Base-by-base conservation (phyloP, 1,140 invertebrate genomes). In the Drosophila pseudoobscura region DNA sequence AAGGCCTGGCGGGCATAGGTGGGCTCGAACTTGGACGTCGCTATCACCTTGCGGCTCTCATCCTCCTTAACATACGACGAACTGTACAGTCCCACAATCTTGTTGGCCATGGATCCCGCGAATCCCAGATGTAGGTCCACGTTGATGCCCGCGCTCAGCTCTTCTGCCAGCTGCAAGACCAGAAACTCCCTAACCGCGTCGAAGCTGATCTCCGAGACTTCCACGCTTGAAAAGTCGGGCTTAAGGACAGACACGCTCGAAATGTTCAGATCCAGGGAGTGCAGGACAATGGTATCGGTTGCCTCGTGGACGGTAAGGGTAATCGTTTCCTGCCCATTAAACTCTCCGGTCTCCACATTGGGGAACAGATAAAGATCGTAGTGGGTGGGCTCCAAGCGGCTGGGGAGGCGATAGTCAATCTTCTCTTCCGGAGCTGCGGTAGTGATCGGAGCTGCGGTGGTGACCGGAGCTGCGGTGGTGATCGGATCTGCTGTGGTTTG, bases 11-110 rank as follows among this genome's bases (percentile, higher is more conserved):
- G 94, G 0, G 98, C 98, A 92, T 98, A 97, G 0, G 97, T 98
- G 0, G 98, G 96, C 90, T 99, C 96, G 89, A 99, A 98, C 92
- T 99, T 98, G 2, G 97, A 96, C 0, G 97, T 97, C 13, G 97
- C 97, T 74, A 98, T 95, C 72, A 92, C 93, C 88, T 92, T 93
- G 49, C 75, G 57, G 3, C 66, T 79, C 26, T 89, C 88, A 11
- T 84, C 78, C 6, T 68, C 74, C 65, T 89, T 90, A 6, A 74
- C 74, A 45, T 93, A 93, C 8, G 85, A 91, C 7, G 92, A 93
- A 5, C 87, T 91, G 53, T 93, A 93, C 1, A 93, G 78, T 3
- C 92, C 93, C 39, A 93, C 91, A 52, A 93, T 92, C 66, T 92
- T 92, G 26, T 87, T 88, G 44, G 77, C 79, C 92, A 93, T 93